Evolutionary conservation across 2,113 vertebrate species (phyloP), one percentile per base, ranked within the genome.

Genomic region (Larimichthys polyactis): DNA sequence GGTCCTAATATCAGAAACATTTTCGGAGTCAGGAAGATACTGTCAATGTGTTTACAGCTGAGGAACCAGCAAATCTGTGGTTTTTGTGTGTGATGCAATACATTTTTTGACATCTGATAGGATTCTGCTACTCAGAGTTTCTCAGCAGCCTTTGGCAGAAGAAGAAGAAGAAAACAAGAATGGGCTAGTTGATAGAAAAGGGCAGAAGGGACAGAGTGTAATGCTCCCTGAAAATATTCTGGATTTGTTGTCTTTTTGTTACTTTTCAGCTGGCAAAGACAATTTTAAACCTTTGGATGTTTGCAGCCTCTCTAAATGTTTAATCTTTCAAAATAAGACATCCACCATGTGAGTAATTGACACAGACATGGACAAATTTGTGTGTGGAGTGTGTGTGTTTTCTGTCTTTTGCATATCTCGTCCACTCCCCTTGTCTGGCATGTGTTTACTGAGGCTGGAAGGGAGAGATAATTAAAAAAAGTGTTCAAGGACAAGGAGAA

Each of bases 21-120:
- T 76, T 79, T 4, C 14, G 63, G 0, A 72, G 63, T 58, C 63
- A 78, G 22, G 17, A 46, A 24, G 29, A 48, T 58, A 32, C 24
- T 43, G 20, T 59, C 70, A 17, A 19, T 32, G 46, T 64, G 70
- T 83, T 66, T 69, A 72, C 70, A 70, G 44, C 75, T 65, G 44
- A 71, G 57, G 72, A 17, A 79, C 32, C 76, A 68, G 46, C 16
- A 67, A 32, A 64, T 66, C 49, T 44, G 63, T 76, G 58, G 19
- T 22, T 40, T 72, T 72, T 32, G 9, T n/a, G 36, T 51, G 22
- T 76, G 58, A 75, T 73, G 48, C 40, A 63, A 71, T 73, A 22
- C 17, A 27, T 77, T 79, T 54, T 24, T 64, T 4, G 54, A 32
- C 67, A 76, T 27, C 22, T 59, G 44, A n/a, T 51, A 59, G 15